Percentiles rank a stretch among this genome's conserved stretches.
Conservation (phyloP, 2,797 vertebrate genomes). For the Moxostoma hubbsi region DNA sequence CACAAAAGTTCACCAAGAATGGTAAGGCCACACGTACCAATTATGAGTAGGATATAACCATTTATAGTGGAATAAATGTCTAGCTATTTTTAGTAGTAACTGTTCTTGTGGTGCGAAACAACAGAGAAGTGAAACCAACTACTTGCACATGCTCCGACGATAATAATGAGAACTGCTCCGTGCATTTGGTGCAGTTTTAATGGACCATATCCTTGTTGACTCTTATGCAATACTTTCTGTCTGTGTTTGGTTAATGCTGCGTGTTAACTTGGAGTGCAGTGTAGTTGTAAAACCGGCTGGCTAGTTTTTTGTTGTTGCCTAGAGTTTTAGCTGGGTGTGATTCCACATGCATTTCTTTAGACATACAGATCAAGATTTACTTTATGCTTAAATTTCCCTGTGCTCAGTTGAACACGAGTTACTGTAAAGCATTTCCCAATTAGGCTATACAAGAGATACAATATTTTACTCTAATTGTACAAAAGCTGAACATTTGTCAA, state of each 20-base stretch:
- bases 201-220: constrained; percentile 4
- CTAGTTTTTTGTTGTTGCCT: constrained; percentile 71
- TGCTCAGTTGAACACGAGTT: constrained; percentile 6
- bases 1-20: not conserved
- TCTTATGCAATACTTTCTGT: constrained; percentile 47
- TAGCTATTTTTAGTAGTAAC: constrained; percentile 23
- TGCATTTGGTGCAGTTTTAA: constrained; percentile 14
- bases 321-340: constrained; percentile 69
- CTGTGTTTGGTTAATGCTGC: constrained; percentile 31
- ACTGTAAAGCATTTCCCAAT: constrained; percentile 1
- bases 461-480: constrained; percentile 8
- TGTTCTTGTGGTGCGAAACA: constrained; percentile 14
- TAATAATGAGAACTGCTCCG: not conserved
- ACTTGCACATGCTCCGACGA: not conserved
- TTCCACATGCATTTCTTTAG: constrained; percentile 61
- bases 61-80: constrained; percentile 32
- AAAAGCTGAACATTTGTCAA: not conserved
- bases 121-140: constrained; percentile 47
- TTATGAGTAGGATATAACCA: constrained; percentile 15
- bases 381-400: constrained; percentile 29
- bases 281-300: constrained; percentile 66
- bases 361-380: constrained; percentile 52
- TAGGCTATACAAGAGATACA: constrained; percentile 6
- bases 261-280: constrained; percentile 55
- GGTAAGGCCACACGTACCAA: constrained; percentile 7